These are phyloP conservation scores for Lamellibrachia luymesi DNA, from an alignment of 1,140 invertebrate genomes.

Conservation along the genomic window DNA sequence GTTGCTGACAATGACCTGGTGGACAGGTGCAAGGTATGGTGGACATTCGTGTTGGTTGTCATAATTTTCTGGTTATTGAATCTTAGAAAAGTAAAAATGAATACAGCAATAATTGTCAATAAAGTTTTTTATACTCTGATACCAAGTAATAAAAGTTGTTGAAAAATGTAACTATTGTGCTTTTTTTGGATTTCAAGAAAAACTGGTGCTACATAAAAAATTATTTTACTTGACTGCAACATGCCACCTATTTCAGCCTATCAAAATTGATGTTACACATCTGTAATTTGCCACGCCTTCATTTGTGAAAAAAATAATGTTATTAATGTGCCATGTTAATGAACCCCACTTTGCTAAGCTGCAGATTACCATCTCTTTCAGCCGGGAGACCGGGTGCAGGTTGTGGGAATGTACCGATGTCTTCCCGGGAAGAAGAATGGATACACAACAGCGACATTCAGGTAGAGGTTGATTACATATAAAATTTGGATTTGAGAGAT, in stretches of 20 bases:
- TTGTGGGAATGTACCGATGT: constrained; percentile 92
- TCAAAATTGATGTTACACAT: neutral
- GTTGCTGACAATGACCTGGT: constrained; percentile 96
- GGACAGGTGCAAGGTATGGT: constrained; percentile 70
- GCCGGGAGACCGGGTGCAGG: constrained; percentile 86
- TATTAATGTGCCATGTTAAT: neutral
- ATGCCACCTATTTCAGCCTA: neutral
- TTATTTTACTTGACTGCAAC: neutral
- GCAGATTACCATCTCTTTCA: constrained; percentile 16
- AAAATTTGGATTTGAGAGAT: too few relatives aligned
- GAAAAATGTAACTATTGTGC: too few relatives aligned
- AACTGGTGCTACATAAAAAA: neutral
- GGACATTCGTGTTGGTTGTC: neutral
- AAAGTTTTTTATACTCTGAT: too few relatives aligned
- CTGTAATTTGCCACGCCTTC: neutral
- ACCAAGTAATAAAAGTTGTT: too few relatives aligned
- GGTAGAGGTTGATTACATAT: constrained; percentile 57
- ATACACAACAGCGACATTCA: constrained; percentile 91
- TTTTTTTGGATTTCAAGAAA: too few relatives aligned
- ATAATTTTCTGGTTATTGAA: constrained; percentile 16
- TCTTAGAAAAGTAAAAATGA: too few relatives aligned
- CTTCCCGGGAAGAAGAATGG: constrained; percentile 90
- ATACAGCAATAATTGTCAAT: too few relatives aligned
- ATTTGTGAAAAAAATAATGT: neutral
- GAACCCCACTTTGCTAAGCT: neutral